These are phyloP conservation scores for Nannoperca obscura DNA, from an alignment of 2,797 vertebrate genomes.

Conservation along the genomic window DNA sequence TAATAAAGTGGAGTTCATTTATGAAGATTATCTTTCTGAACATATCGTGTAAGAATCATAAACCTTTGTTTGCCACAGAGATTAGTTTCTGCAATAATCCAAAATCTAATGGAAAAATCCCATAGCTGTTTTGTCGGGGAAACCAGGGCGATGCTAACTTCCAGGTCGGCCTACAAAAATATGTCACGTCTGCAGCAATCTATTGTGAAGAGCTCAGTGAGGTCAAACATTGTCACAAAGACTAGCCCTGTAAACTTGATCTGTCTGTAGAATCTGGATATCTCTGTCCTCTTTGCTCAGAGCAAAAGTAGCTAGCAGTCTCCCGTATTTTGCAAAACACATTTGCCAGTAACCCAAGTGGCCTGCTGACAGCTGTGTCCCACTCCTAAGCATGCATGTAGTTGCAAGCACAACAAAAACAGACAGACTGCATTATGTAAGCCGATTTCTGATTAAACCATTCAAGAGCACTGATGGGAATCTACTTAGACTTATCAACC, in stretches of 20 bases:
- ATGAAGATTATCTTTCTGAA: too few relatives aligned
- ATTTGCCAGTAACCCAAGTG: constrained; percentile 34
- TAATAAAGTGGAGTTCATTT: too few relatives aligned
- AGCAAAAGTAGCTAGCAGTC: constrained; percentile 3
- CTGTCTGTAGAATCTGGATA: background rate
- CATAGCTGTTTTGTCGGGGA: too few relatives aligned
- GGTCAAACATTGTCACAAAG: constrained; percentile 15
- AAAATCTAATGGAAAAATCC: too few relatives aligned
- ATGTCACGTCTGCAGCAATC: too few relatives aligned
- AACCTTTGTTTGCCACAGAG: too few relatives aligned
- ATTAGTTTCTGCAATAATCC: too few relatives aligned
- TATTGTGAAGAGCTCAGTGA: background rate
- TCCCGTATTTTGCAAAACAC: background rate
- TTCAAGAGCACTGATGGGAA: constrained; percentile 38
- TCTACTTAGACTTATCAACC: constrained; percentile 19
- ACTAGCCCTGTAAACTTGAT: constrained; percentile 6
- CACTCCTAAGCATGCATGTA: background rate
- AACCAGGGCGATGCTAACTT: too few relatives aligned
- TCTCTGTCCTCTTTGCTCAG: background rate
- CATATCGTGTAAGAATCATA: too few relatives aligned
- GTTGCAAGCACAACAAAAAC: constrained; percentile 31
- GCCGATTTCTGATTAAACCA: constrained; percentile 45
- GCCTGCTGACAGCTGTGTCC: constrained; percentile 50
- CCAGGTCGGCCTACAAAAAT: too few relatives aligned
- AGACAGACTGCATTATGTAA: constrained; percentile 33